Evolutionary conservation across 2,113 vertebrate species (phyloP), one percentile per base, ranked within the genome.

Genomic region (Takifugu flavidus): DNA sequence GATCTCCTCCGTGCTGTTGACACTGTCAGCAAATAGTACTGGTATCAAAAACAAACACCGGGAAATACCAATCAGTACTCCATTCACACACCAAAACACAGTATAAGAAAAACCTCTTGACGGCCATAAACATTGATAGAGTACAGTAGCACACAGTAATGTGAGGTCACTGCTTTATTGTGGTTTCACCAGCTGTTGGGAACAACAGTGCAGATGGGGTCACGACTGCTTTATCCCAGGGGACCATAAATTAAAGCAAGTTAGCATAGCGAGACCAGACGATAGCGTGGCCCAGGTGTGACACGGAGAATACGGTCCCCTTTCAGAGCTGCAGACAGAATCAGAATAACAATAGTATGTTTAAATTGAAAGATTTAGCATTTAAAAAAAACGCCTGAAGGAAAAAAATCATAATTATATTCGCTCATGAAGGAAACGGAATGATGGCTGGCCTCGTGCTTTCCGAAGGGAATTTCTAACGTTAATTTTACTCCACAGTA

Each of bases 191-290:
- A 77, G 80, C 82, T 87, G 83, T 75, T 76, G 61, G 31, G 62
- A 72, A 62, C 80, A 53, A 53, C 52, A 44, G 51, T 25, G 6
- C 79, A 81, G 80, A 79, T 85, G 82, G 76, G 79, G 75, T 80
- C 69, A 67, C 71, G 80, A 55, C 72, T 65, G 64, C 44, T 62
- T 49, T 47, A 79, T 80, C 76, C 80, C 15, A 44, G 79, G 78
- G 83, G 59, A 4, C 49, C 49, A 72, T 84, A 80, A 82, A 82
- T 86, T 69, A 80, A 53, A 54, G 62, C 59, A 63, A 50, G 74
- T 80, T 83, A 74, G 69, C 66, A 57, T 67, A 53, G 50, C 8
- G 64, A 57, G 62, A 70, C 59, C 51, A 31, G 53, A 56, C 51
- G 29, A 49, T 39, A 53, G 49, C 63, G 15, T 67, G 65, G 78